Base-by-base conservation (phyloP, 2,797 vertebrate genomes). In the Helicolenus hilgendorfi region DNA sequence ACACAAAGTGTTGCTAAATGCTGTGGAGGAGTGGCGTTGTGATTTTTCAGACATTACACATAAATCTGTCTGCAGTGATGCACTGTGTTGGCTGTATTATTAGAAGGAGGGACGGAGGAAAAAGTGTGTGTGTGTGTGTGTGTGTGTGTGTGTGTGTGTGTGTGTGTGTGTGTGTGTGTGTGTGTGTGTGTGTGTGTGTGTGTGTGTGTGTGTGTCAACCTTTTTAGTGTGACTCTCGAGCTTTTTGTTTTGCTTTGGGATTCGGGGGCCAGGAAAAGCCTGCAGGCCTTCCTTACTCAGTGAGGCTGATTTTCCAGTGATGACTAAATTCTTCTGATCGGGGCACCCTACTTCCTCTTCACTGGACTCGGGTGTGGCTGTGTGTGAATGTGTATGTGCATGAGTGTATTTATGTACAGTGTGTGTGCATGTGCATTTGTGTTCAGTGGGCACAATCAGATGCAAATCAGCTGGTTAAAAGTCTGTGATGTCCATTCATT, bases 281-380 rank as follows among this genome's bases (percentile, higher is more conserved):
- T 92, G 53, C 65, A 80, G 89, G 86, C 81, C 81, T 92, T 80
- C 81, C 71, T 90, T 67, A 72, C 63, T 41, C 55, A 80, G 87
- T 94, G 94, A 96, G 80, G 81, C 84, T 64, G 79, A 94, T 94
- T 97, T 98, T 97, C 97, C 96, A 96, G 74, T 78, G 81, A 92
- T 96, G 96, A 97, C 95, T 97, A 93, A 96, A 84, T 91, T 81
- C 72, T 89, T 94, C 96, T 94, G 89, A 91, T 89, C 78, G 83
- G 88, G 88, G 71, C 56, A 90, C 79, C 80, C 84, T 69, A 22
- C 74, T 73, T 88, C 84, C 94, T 89, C 81, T 75, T 81, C 69
- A 27, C 73, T 79, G 33, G 33, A 79, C 79, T 72, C 77, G 72
- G 85, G 84, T 79, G 92, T 83, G 84, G 62, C 22, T 62, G 15